Percentiles rank a stretch among this genome's conserved stretches.
These are phyloP conservation scores for Galerucella calmariensis DNA, from an alignment of 2,888 invertebrate species.

Conservation along the genomic window DNA sequence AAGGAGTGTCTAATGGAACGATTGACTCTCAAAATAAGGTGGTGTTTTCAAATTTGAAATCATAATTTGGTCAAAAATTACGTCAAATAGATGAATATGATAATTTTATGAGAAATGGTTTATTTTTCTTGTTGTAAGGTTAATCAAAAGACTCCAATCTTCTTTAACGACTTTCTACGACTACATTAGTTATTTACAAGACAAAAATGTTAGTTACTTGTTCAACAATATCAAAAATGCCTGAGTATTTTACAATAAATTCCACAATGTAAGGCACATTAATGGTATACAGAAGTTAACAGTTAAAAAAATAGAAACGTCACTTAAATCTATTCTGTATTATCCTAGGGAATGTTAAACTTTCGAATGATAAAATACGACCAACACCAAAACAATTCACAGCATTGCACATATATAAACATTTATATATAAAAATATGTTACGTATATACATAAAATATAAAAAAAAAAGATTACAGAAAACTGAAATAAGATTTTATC, in stretches of 20 bases:
- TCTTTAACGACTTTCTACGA: too few species aligned
- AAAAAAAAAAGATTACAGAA: not conserved
- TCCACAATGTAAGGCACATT: not conserved
- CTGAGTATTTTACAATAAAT: not conserved
- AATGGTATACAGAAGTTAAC: not conserved
- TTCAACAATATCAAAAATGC: not conserved
- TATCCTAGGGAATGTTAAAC: not conserved
- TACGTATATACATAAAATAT: not conserved
- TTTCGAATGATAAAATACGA: not conserved
- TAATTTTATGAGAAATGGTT: too few species aligned
- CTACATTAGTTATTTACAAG: not conserved
- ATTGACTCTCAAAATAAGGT: too few species aligned
- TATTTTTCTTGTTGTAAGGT: too few species aligned
- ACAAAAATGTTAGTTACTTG: not conserved
- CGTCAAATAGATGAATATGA: too few species aligned
- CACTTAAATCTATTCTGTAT: not conserved
- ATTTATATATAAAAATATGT: not conserved
- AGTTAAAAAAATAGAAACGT: too few species aligned
- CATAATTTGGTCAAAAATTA: too few species aligned
- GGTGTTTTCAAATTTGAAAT: too few species aligned
- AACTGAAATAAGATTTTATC: not conserved
- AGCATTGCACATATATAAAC: not conserved
- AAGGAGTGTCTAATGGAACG: too few species aligned
- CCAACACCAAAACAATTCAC: constrained; percentile 1
- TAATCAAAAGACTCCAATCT: too few species aligned